Percentiles rank a stretch among this genome's conserved stretches.
phyloP scores from a whole-genome alignment of 2,888 invertebrate species.

The Oligia fasciuncula region DNA sequence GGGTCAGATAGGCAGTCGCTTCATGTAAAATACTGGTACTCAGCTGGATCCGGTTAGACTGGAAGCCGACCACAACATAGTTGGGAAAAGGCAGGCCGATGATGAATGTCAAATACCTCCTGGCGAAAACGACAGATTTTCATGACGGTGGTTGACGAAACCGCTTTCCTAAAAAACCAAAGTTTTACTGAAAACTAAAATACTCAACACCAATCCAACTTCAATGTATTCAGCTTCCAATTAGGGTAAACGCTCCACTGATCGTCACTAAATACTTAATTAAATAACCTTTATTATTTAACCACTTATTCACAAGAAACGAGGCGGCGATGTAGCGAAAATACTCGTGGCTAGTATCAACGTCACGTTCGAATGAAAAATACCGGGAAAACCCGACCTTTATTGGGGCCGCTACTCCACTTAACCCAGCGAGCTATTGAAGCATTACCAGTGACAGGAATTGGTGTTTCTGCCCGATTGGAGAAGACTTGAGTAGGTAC shows the following conservation, averaged over 20 bases:
- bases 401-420: slow-evolving; percentile 49
- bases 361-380: slow-evolving; percentile 65
- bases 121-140: neutral
- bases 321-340: slow-evolving; percentile 41
- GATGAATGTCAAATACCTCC: no score
- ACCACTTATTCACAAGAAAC: slow-evolving; percentile 55
- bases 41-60: no score
- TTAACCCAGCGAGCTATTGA: slow-evolving; percentile 39
- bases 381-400: slow-evolving; percentile 46
- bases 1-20: no score
- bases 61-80: no score
- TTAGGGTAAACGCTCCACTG: slow-evolving; percentile 19
- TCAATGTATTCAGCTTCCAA: slow-evolving; percentile 12
- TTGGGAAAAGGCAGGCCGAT: no score
- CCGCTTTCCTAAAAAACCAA: neutral
- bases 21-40: no score
- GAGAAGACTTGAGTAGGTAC: slow-evolving; percentile 30
- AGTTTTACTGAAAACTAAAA: neutral
- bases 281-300: slow-evolving; percentile 57
- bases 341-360: slow-evolving; percentile 45
- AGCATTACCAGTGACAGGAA: slow-evolving; percentile 49
- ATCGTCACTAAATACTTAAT: slow-evolving; percentile 43
- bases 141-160: neutral
- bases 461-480: slow-evolving; percentile 53
- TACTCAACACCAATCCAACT: neutral